Base-by-base conservation (phyloP, 2,113 vertebrate species). In the Thunnus thynnus region DNA sequence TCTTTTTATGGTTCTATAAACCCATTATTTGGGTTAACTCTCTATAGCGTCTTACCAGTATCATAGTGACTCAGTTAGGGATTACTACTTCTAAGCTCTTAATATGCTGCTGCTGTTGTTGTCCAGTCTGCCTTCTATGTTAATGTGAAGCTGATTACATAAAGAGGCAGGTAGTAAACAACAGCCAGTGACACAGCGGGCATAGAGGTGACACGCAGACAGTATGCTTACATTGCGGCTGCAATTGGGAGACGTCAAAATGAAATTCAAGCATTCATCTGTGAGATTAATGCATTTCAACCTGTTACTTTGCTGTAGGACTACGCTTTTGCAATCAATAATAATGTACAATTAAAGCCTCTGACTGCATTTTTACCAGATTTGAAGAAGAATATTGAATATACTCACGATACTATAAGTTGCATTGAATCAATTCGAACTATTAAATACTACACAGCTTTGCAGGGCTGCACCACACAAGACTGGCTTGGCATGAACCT, bases 401-500 rank as follows among this genome's bases (percentile, higher is more conserved):
- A 52, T 75, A 22, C 25, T 72, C 47, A 68, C 60, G 47, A 61
- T 65, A 18, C 51, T 46, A n/a, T 60, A 36, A 14, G 52, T 76
- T 86, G 27, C 52, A 75, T 78, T 76, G 1, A 58, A 76, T 67
- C 16, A 66, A 27, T 67, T 79, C 1, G 58, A 44, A 50, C 14
- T 14, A 61, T 56, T n/a, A 84, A 69, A 85, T 64, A 75, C 75
- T 85, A 13, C 79, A 79, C 72, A 78, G 83, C 57, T 91, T 89
- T 76, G 82, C 87, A 83, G 65, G 76, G 86, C 82, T 78, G 86
- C 73, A 89, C 57, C 54, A 73, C 48, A 70, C 20, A 63, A 22
- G 65, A 72, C 76, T 76, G 69, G 88, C 90, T 88, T 89, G 82
- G 86, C 88, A 91, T 90, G 85, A 82, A 72, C 80, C 67, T 85